Conservation (phyloP, 2,797 vertebrate species). For the Iguana delicatissima region DNA sequence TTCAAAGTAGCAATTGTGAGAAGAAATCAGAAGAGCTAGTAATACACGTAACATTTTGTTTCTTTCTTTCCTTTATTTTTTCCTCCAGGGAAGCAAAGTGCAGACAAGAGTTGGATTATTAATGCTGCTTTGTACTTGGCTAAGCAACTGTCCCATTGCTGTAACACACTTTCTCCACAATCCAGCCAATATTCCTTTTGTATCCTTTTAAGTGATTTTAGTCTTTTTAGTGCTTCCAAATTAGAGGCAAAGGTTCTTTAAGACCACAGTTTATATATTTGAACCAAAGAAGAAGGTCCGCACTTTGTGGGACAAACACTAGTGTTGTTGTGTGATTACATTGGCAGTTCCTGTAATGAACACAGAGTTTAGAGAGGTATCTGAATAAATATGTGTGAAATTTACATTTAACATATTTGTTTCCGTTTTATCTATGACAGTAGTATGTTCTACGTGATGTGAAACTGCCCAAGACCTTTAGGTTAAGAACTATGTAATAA, state of each 20-base stretch:
- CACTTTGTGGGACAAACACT: neutral
- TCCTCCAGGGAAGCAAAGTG: constrained; percentile 94
- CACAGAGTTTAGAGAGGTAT: neutral
- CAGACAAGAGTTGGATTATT: constrained; percentile 97
- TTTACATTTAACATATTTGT: neutral
- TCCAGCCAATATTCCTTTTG: constrained; percentile 96
- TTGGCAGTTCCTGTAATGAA: neutral
- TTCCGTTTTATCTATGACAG: neutral
- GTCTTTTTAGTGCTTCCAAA: neutral
- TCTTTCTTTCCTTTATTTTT: constrained; percentile 56
- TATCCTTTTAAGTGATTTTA: constrained; percentile 86
- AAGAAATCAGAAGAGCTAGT: neutral
- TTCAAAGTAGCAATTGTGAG: neutral
- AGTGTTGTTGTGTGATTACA: neutral
- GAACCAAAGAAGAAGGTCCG: neutral
- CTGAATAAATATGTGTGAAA: too few species aligned
- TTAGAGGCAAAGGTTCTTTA: neutral
- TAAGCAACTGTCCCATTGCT: constrained; percentile 96
- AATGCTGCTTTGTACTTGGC: constrained; percentile 98
- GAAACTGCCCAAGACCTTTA: neutral
- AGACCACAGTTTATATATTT: neutral
- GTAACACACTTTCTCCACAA: constrained; percentile 99
- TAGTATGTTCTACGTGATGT: neutral
- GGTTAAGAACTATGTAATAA: neutral
- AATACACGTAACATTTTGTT: neutral